Evolutionary conservation across 2,797 vertebrate species (phyloP), one percentile per base, ranked within the genome.

Genomic region (Graptemys geographica): DNA sequence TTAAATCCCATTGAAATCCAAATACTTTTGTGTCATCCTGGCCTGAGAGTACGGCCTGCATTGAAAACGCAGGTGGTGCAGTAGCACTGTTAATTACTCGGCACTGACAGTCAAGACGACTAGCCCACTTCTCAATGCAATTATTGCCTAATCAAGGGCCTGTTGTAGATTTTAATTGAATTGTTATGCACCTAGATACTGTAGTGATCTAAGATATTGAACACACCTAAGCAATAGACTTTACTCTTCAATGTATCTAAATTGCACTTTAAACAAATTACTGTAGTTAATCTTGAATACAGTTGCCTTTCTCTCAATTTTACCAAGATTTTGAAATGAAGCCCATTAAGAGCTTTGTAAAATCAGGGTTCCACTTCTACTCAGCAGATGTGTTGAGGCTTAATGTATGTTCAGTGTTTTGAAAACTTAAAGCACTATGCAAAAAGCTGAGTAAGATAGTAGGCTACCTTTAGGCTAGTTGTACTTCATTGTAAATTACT

Each of bases 41-140:
- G 37, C 21, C 69, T 44, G 37, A 74, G 69, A 44, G 37, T 74
- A 12, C 11, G 44, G 10, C 23, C 10, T 72, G 23, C 37, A 74
- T 44, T 44, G 69, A 74, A 74, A 74, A 74, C 6, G 3, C 11
- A 25, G 69, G 21, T n/a, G 16, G 16, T 41, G 37, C 37, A 25
- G 5, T 41, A 74, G 11, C 21, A 74, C 37, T 74, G 9, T 6
- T n/a, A 74, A 41, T 37, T 65, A 19, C 62, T 74, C n/a, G 6
- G 37, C 69, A 41, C 8, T 41, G 23, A 11, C 55, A 56, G 82
- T 3, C 5, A 28, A 8, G 8, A 49, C 62, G 56, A 81, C 59
- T 88, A 3, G 83, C 2, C 5, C 19, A 3, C 55, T 84, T 2
- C 37, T 0, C 12, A 59, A 33, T 37, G 57, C 2, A 1, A 76